phyloP scores from a whole-genome alignment of 2,797 vertebrate species.

The Molossus molossus region DNA sequence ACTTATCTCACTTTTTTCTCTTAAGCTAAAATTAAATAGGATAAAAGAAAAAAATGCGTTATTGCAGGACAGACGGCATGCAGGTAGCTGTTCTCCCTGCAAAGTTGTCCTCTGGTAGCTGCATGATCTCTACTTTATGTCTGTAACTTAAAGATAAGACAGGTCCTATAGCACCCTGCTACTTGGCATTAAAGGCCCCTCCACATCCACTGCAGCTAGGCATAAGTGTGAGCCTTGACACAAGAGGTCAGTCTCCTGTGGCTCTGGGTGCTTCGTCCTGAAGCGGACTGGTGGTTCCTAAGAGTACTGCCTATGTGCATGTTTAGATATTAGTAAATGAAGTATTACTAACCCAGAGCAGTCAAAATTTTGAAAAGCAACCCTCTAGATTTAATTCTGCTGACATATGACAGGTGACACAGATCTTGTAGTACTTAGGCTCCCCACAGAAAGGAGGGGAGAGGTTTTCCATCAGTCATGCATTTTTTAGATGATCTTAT shows the following conservation, averaged over 20 bases:
- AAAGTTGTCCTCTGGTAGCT: not conserved
- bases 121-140: not conserved
- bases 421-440: not conserved
- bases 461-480: not conserved
- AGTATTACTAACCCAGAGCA: not conserved
- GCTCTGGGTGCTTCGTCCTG: not conserved
- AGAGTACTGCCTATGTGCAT: not conserved
- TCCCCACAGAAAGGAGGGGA: not conserved
- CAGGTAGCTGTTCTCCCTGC: not conserved
- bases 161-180: not conserved
- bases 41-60: not conserved
- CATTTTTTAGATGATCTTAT: constrained; percentile 10
- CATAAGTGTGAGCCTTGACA: not conserved
- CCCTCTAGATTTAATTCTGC: not conserved
- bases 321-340: not conserved
- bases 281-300: not conserved
- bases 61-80: not conserved
- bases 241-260: not conserved
- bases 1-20: not conserved
- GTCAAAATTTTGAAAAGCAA: constrained; percentile 38
- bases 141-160: not conserved
- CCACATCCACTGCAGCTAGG: not conserved
- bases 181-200: not conserved
- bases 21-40: constrained; percentile 1
- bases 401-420: not conserved